Evolutionary conservation across 2,888 invertebrate genomes (phyloP), one percentile per base, ranked within the genome.

Genomic region (Pristionchus japonicus): DNA sequence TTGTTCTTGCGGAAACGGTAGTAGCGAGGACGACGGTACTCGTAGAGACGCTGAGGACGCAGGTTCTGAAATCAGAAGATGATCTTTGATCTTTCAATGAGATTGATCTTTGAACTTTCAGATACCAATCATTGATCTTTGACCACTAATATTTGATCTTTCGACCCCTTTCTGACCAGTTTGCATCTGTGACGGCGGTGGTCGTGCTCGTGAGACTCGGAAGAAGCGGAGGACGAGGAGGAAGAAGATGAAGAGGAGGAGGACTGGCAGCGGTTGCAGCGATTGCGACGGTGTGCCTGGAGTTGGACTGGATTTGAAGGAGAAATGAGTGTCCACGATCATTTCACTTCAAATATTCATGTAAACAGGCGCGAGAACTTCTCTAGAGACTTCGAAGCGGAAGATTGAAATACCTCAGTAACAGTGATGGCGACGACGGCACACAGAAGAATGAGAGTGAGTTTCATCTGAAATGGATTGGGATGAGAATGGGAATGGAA

Each of bases 1-100:
- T 23, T 37, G 70, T 17, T 11, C 77, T 77, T 77, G 77, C 77
- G 77, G 77, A 77, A 77, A n/a, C 43, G 43, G 43, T 77, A 47
- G 47, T 77, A 77, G 27, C 77, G 77, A 77, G 77, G 77, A 77
- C n/a, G 77, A 77, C 43, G 77, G 9, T 40, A n/a, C 77, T 77
- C 77, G 47, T 77, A 77, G 27, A 40, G 37, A 23, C 37, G 34
- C 77, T 77, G 77, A 23, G 77, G 77, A 2, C 43, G 23, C 13
- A 77, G 43, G 43, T 34, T 43, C 77, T 77, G 77, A 6, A 77
- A 43, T 4, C 1, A 57, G 57, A 57, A 43, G 43, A 57, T 15
- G 52, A 57, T 9, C 7, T 13, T 15, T 57, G 17, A 57, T 57
- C 52, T 15, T 20, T n/a, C n/a, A n/a, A n/a, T n/a, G n/a, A n/a